These are phyloP conservation scores for Synergus laeviventris DNA, from an alignment of 2,888 invertebrate genomes.

Conservation along the genomic window DNA sequence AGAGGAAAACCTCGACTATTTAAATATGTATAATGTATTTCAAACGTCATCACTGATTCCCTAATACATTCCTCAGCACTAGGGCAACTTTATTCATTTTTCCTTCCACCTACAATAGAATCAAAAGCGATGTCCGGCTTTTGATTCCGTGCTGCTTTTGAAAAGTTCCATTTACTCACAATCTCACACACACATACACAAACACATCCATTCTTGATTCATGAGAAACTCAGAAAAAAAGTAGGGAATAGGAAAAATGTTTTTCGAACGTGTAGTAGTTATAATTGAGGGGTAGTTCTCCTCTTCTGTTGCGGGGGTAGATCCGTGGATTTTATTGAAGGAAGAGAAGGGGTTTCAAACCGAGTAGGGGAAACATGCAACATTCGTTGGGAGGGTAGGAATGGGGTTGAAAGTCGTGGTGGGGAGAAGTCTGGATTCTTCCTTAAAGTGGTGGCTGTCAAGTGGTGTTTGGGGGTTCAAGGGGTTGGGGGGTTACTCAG, in stretches of 20 bases:
- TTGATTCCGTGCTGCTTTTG: constrained; percentile 25
- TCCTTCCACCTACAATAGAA: not conserved
- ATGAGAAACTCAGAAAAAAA: constrained; percentile 19
- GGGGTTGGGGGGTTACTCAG: not conserved
- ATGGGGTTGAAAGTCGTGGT: constrained; percentile 14
- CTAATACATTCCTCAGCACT: not conserved
- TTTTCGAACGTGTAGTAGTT: constrained; percentile 23
- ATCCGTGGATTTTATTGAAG: not conserved
- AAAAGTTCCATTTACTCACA: not conserved
- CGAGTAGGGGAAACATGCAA: not conserved
- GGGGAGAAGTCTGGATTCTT: not conserved
- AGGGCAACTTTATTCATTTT: not conserved
- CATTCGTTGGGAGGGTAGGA: constrained; percentile 10
- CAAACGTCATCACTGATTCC: not conserved
- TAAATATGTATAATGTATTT: too few species aligned
- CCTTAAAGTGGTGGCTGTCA: not conserved
- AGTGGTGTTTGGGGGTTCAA: constrained; percentile 20
- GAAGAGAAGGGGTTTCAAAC: constrained; percentile 15
- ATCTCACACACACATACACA: not conserved
- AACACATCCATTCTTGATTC: not conserved
- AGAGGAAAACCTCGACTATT: not conserved
- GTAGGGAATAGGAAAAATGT: constrained; percentile 15
- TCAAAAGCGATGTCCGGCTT: constrained; percentile 11
- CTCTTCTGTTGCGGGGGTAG: constrained; percentile 31
- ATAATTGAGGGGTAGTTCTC: constrained; percentile 14